A percentile compares a stretch with the other conserved stretches of the same genome.
Evolutionary conservation across 2,797 vertebrate genomes (phyloP).

Genomic region (Crocodylus rhombifer): DNA sequence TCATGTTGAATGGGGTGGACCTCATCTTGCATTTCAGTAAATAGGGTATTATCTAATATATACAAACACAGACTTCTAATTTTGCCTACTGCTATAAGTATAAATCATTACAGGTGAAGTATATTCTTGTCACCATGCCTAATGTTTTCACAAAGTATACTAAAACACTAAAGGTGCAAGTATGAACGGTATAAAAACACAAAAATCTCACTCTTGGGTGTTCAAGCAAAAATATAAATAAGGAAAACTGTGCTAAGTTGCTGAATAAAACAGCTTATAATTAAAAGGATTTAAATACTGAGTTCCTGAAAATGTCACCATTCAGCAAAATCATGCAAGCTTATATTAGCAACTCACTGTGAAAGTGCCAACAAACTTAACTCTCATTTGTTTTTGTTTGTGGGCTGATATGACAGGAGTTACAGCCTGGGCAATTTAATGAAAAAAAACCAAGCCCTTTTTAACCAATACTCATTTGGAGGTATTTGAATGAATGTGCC

Average conservation of each 20-base stretch:
- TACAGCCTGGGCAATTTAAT: slow-evolving; percentile 70
- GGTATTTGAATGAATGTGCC: slow-evolving; percentile 67
- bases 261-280: slow-evolving; percentile 39
- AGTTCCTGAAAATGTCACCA: slow-evolving; percentile 64
- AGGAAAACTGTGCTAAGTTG: slow-evolving; percentile 38
- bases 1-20: no score
- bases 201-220: slow-evolving; percentile 24
- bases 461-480: slow-evolving; percentile 78
- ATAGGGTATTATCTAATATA: background rate
- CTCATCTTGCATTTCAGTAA: no score
- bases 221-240: slow-evolving; percentile 25
- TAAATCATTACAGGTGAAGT: background rate
- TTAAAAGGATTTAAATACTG: slow-evolving; percentile 65
- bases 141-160: background rate
- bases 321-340: slow-evolving; percentile 65
- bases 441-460: slow-evolving; percentile 54
- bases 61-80: background rate
- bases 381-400: slow-evolving; percentile 70
- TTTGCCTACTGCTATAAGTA: background rate
- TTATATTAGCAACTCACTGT: slow-evolving; percentile 49
- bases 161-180: background rate
- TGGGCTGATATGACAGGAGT: slow-evolving; percentile 69
- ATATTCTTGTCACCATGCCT: background rate
- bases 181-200: background rate
- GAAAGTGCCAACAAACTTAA: slow-evolving; percentile 54